Evolutionary conservation across 2,888 invertebrate genomes (phyloP).

Genomic region (Copidosoma aretas): DNA sequence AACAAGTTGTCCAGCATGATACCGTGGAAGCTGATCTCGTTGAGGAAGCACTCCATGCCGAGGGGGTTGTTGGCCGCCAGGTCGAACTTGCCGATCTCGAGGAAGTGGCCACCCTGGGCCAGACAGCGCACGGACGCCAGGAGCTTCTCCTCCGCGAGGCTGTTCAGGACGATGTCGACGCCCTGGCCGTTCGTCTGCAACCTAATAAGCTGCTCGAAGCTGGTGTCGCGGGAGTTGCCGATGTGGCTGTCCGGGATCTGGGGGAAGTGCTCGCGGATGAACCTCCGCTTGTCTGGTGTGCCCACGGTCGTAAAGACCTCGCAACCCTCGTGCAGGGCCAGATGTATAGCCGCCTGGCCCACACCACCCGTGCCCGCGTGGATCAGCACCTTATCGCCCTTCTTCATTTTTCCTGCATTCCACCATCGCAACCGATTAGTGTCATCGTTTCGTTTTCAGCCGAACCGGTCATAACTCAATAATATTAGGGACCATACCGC

Average conservation of each 20-base stretch:
- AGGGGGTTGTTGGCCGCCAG: slow-evolving; percentile 72
- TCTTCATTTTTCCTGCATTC: slow-evolving; percentile 63
- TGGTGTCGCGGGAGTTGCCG: slow-evolving; percentile 84
- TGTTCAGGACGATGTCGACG: slow-evolving; percentile 92
- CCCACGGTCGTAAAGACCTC: slow-evolving; percentile 71
- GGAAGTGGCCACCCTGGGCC: slow-evolving; percentile 71
- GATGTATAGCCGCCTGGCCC: slow-evolving; percentile 73
- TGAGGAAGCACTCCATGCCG: slow-evolving; percentile 73
- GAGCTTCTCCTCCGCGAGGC: slow-evolving; percentile 91
- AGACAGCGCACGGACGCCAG: slow-evolving; percentile 73
- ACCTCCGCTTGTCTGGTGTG: slow-evolving; percentile 66
- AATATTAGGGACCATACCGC: slow-evolving; percentile 58
- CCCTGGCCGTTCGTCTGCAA: slow-evolving; percentile 82
- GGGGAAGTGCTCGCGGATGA: slow-evolving; percentile 67
- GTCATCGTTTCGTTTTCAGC: slow-evolving; percentile 64
- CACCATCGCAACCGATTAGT: no score
- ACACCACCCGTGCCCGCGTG: slow-evolving; percentile 68
- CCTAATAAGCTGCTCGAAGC: slow-evolving; percentile 86
- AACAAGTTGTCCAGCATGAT: slow-evolving; percentile 78
- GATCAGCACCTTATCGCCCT: slow-evolving; percentile 62
- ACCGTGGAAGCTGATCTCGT: slow-evolving; percentile 79
- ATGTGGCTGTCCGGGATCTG: slow-evolving; percentile 71
- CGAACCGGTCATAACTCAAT: not conserved
- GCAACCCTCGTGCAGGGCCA: slow-evolving; percentile 69
- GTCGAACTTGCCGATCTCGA: slow-evolving; percentile 89